phyloP scores from a whole-genome alignment of 2,113 vertebrate genomes.

The Mionectes macconnelli region DNA sequence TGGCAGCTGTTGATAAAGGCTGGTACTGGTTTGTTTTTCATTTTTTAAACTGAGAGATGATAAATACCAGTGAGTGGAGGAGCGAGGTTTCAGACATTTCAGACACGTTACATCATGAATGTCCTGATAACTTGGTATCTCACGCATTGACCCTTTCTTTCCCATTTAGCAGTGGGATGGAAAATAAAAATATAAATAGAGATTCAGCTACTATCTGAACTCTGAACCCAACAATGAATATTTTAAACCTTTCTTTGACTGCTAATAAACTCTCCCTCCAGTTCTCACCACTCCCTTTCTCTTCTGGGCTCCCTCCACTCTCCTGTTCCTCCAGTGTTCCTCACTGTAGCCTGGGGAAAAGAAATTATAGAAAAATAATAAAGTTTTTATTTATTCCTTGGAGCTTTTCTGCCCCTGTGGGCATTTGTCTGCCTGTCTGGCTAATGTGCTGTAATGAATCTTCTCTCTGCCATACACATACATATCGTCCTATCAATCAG shows the following conservation, averaged over 20 bases:
- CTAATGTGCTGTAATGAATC: conserved; percentile 66
- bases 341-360: conserved; percentile 55
- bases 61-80: neutral
- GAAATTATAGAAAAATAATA: conserved; percentile 46
- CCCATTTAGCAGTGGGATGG: neutral
- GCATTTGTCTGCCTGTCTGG: conserved; percentile 65
- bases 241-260: conserved; percentile 27
- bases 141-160: neutral
- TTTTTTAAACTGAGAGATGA: neutral
- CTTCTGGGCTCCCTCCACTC: neutral
- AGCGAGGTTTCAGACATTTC: neutral
- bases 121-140: neutral
- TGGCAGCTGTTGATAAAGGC: conserved; percentile 59
- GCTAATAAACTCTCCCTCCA: conserved; percentile 33
- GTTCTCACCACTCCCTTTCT: neutral
- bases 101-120: neutral
- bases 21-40: neutral
- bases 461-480: conserved; percentile 44
- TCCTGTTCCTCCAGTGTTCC: conserved; percentile 6
- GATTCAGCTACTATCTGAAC: neutral
- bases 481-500: conserved; percentile 29
- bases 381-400: conserved; percentile 70
- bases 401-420: conserved; percentile 62
- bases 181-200: neutral
- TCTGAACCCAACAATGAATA: neutral